Evolutionary conservation across 2,113 vertebrate genomes (phyloP).

Genomic region (Cervus canadensis): DNA sequence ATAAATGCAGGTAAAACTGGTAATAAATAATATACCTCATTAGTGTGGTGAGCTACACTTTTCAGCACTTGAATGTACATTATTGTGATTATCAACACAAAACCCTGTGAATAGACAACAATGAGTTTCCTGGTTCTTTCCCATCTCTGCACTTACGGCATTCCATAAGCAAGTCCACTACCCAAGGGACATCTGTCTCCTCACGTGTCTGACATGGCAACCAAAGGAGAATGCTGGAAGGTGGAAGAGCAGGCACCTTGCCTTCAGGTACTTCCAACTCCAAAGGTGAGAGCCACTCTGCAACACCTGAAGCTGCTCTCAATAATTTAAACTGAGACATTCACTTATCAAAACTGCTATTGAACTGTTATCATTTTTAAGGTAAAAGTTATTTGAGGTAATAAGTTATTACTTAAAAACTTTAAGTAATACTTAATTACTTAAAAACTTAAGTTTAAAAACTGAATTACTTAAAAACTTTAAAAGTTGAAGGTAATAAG

Average conservation of each 20-base stretch:
- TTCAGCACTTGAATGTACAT: background rate
- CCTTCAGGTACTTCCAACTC: background rate
- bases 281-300: background rate
- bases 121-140: background rate
- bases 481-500: background rate
- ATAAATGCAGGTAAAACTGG: background rate
- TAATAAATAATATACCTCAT: background rate
- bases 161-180: background rate
- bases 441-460: background rate
- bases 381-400: background rate
- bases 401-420: background rate
- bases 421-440: background rate
- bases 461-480: background rate
- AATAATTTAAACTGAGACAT: background rate
- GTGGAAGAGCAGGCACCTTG: background rate
- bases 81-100: background rate
- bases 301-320: background rate
- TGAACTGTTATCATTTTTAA: background rate
- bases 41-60: background rate
- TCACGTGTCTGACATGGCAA: background rate
- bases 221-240: background rate
- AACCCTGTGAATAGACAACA: background rate
- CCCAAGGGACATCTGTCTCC: background rate
- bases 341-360: slow-evolving; percentile 10
- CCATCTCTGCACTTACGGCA: background rate